phyloP scores from a whole-genome alignment of 2,113 vertebrate genomes.

The Prunella himalayana region DNA sequence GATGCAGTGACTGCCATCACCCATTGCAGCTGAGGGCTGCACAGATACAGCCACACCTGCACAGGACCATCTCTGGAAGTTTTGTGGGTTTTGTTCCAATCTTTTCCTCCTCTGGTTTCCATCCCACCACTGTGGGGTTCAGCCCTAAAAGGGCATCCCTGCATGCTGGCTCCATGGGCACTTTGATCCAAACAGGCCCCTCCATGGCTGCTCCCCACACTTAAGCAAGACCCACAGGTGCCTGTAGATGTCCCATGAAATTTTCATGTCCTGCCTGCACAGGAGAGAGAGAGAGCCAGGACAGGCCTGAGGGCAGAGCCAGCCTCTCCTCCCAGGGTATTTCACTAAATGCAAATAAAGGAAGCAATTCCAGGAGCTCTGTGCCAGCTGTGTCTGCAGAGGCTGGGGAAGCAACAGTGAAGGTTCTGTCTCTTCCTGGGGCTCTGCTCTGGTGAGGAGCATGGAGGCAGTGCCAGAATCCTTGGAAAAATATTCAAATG shows the following conservation, averaged over 20 bases:
- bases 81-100: neutral
- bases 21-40: neutral
- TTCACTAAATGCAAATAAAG: neutral
- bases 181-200: rapidly evolving
- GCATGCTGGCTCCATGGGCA: neutral
- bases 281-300: rapidly evolving
- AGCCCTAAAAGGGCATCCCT: neutral
- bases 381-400: rapidly evolving
- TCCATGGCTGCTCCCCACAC: neutral
- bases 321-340: neutral
- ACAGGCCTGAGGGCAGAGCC: neutral
- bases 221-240: rapidly evolving
- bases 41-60: neutral
- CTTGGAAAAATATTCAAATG: neutral
- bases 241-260: neutral
- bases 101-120: neutral
- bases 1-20: rapidly evolving
- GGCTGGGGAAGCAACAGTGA: rapidly evolving
- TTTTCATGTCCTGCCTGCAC: neutral
- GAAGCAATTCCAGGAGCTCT: neutral
- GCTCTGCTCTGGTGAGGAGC: neutral
- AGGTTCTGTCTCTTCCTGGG: neutral
- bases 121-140: rapidly evolving
- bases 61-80: neutral
- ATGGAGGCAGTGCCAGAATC: neutral